A percentile compares a stretch with the other conserved stretches of the same genome.
phyloP scores from a whole-genome alignment of 2,888 invertebrate genomes.

The Therioaphis trifolii region DNA sequence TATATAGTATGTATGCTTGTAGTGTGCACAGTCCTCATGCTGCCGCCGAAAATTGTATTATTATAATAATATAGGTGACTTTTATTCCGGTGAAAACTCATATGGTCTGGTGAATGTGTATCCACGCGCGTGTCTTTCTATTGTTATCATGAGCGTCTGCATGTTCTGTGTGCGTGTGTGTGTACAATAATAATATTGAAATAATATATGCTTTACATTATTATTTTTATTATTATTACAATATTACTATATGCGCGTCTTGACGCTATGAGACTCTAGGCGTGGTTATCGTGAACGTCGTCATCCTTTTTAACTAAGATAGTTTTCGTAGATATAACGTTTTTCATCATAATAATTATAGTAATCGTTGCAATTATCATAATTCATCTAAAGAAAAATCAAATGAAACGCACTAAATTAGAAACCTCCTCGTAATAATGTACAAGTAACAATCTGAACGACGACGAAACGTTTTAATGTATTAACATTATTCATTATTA shows the following conservation, averaged over 20 bases:
- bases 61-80: background rate
- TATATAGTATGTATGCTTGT: too few species aligned
- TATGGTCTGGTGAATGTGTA: conserved; percentile 26
- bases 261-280: background rate
- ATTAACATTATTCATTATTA: too few species aligned
- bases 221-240: background rate
- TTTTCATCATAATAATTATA: background rate
- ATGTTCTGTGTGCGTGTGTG: background rate
- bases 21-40: background rate
- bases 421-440: background rate
- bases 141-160: background rate
- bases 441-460: too few species aligned
- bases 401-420: background rate
- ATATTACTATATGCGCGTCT: background rate
- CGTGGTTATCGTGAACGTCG: background rate
- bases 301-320: background rate
- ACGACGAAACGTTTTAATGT: too few species aligned
- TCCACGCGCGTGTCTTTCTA: conserved; percentile 17
- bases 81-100: conserved; percentile 44
- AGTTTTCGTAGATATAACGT: background rate
- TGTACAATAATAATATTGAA: conserved; percentile 17
- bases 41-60: background rate
- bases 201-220: background rate
- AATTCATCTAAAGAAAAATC: background rate
- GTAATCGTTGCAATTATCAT: background rate